Conservation (phyloP, 2,797 vertebrate species). For the Sebastes itinus region DNA sequence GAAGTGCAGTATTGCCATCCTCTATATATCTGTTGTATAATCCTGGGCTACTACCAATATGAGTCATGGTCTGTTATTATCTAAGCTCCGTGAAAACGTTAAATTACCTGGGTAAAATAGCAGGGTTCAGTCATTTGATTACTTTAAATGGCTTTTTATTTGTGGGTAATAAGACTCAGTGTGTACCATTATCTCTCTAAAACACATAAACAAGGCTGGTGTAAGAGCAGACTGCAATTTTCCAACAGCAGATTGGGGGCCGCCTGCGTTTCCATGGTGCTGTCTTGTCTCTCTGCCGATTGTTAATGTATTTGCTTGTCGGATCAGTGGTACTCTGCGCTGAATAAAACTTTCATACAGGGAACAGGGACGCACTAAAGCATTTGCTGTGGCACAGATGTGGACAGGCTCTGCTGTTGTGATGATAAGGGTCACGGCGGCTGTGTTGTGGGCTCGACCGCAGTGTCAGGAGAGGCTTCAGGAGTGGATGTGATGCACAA, state of each 20-base stretch:
- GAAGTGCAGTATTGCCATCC: background rate
- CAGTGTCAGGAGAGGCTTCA: slow-evolving; percentile 22
- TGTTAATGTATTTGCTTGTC: slow-evolving; percentile 15
- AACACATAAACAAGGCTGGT: slow-evolving; percentile 18
- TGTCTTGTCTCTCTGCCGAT: background rate
- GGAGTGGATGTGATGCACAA: background rate
- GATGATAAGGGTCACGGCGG: slow-evolving; percentile 46
- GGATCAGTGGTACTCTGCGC: background rate
- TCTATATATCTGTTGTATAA: background rate
- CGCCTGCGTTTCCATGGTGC: background rate
- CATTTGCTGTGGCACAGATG: slow-evolving; percentile 8
- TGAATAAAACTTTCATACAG: slow-evolving; percentile 2
- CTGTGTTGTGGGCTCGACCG: background rate
- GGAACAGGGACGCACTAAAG: background rate
- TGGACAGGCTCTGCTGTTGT: slow-evolving; percentile 32
- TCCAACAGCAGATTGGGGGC: background rate
- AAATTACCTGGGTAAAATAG: slow-evolving; percentile 9
- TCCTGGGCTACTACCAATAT: background rate
- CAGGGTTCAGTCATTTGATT: slow-evolving; percentile 15
- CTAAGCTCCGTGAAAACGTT: background rate
- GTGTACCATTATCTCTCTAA: slow-evolving; percentile 16
- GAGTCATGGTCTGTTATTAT: slow-evolving; percentile 2
- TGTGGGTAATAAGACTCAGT: background rate
- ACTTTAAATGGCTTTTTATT: slow-evolving; percentile 39
- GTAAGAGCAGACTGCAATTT: slow-evolving; percentile 10